A percentile compares a stretch with the other conserved stretches of the same genome.
phyloP scores from a whole-genome alignment of 2,113 vertebrate genomes.

The Cacatua alba region DNA sequence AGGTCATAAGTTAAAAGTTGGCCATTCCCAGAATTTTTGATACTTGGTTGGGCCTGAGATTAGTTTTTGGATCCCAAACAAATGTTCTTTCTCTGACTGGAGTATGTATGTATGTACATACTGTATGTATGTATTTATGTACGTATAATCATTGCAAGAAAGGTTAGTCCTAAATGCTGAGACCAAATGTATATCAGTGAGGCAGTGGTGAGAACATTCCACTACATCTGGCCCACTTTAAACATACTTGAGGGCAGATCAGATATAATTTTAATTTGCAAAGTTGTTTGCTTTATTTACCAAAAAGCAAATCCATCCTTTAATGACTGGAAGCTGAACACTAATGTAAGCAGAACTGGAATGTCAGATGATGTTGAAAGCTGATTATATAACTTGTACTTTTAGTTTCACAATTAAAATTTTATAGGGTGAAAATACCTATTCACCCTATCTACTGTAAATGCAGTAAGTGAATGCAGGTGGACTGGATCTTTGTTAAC shows the following conservation, averaged over 20 bases:
- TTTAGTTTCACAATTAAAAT: conserved; percentile 78
- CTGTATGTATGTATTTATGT: neutral
- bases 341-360: conserved; percentile 66
- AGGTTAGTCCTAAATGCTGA: neutral
- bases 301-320: conserved; percentile 53
- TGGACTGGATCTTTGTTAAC: conserved; percentile 39
- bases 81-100: neutral
- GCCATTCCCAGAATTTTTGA: conserved; percentile 35
- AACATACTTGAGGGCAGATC: conserved; percentile 19
- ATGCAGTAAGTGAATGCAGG: conserved; percentile 22
- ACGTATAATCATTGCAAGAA: neutral
- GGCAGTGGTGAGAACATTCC: neutral
- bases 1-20: conserved; percentile 46
- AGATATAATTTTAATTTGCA: conserved; percentile 36
- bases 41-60: neutral
- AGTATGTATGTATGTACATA: neutral
- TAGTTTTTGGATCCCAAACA: neutral
- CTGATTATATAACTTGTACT: conserved; percentile 67
- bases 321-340: conserved; percentile 56
- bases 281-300: conserved; percentile 27
- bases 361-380: conserved; percentile 77
- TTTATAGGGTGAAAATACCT: conserved; percentile 64
- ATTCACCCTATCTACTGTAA: conserved; percentile 17
- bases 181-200: neutral
- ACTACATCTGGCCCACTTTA: conserved; percentile 42